Percentiles rank a stretch among this genome's conserved stretches.
These are phyloP conservation scores for Atherinomorus stipes DNA, from an alignment of 2,113 vertebrate genomes.

Conservation along the genomic window DNA sequence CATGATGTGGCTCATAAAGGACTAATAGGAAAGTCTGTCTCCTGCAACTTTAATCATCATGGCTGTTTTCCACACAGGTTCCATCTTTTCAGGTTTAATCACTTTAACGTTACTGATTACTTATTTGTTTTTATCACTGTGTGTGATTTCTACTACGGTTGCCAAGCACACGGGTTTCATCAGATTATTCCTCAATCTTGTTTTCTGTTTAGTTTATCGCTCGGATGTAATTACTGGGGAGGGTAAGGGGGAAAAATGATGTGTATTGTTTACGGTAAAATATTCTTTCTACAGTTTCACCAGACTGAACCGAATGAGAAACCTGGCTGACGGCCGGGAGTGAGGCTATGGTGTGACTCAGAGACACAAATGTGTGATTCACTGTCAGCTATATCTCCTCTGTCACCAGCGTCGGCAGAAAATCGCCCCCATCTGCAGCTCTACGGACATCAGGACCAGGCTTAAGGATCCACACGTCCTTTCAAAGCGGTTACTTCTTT, in stretches of 20 bases:
- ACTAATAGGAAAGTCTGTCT: slow-evolving; percentile 21
- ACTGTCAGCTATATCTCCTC: slow-evolving; percentile 37
- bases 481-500: slow-evolving; percentile 22
- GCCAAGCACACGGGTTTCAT: neutral
- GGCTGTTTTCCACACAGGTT: slow-evolving; percentile 4
- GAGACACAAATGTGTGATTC: slow-evolving; percentile 39
- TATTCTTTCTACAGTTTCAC: too few relatives aligned
- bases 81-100: neutral
- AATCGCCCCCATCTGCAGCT: slow-evolving; percentile 34
- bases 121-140: neutral
- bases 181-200: neutral
- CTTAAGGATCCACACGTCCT: slow-evolving; percentile 25
- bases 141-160: neutral
- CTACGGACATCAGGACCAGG: slow-evolving; percentile 30
- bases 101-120: neutral
- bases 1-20: slow-evolving; percentile 9
- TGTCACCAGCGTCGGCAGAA: slow-evolving; percentile 40
- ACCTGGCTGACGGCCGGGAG: neutral
- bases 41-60: slow-evolving; percentile 22
- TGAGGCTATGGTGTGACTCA: slow-evolving; percentile 40
- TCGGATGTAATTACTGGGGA: too few relatives aligned
- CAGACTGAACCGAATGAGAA: neutral
- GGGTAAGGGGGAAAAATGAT: neutral
- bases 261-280: neutral
- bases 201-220: too few relatives aligned